A percentile compares a stretch with the other conserved stretches of the same genome.
These are phyloP conservation scores for Bos javanicus DNA, from an alignment of 2,113 vertebrate species.

Conservation along the genomic window DNA sequence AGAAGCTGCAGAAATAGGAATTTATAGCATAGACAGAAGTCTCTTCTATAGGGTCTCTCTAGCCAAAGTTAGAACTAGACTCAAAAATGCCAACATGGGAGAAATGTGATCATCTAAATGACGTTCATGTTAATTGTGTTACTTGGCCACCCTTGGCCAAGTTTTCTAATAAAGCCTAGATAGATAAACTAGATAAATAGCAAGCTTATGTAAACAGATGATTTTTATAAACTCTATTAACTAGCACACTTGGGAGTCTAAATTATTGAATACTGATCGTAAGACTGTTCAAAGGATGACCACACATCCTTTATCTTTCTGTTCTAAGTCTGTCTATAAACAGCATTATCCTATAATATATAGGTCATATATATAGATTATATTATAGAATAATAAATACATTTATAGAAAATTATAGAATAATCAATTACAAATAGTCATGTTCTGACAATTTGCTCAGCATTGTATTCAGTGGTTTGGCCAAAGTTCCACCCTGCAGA, in stretches of 20 bases:
- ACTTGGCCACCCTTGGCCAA: not conserved
- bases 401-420: not conserved
- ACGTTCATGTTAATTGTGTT: not conserved
- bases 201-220: not conserved
- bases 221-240: conserved; percentile 41
- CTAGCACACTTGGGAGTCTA: conserved; percentile 10
- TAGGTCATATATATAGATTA: not conserved
- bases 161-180: conserved; percentile 32
- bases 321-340: not conserved
- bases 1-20: conserved; percentile 7
- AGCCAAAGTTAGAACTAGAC: not conserved
- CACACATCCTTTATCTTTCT: not conserved
- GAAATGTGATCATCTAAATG: not conserved
- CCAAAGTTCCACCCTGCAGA: not conserved
- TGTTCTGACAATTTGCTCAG: not conserved
- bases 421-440: not conserved
- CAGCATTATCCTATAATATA: not conserved
- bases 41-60: not conserved
- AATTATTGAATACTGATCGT: conserved; percentile 13
- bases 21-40: not conserved
- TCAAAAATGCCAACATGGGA: not conserved
- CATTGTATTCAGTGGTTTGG: not conserved
- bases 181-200: not conserved
- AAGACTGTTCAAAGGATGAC: not conserved
- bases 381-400: not conserved